These are phyloP conservation scores for Origma solitaria DNA, from an alignment of 2,113 vertebrate species.

Conservation along the genomic window DNA sequence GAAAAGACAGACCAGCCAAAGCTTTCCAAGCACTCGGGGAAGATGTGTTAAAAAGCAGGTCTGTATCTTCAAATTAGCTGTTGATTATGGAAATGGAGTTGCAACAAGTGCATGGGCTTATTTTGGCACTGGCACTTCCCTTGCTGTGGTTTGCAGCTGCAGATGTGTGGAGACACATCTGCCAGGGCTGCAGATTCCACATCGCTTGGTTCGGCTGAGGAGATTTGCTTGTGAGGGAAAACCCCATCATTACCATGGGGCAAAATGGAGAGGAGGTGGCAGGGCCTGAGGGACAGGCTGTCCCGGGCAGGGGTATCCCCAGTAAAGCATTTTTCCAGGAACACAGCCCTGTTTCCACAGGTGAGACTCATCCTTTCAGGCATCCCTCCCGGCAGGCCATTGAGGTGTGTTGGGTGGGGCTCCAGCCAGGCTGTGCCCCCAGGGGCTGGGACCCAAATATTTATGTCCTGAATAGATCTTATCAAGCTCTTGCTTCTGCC, in stretches of 20 bases:
- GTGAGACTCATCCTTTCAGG: not conserved
- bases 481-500: not conserved
- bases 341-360: not conserved
- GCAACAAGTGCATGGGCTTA: not conserved
- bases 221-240: not conserved
- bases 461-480: not conserved
- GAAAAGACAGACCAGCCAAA: not conserved
- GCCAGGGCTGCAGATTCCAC: not conserved
- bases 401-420: not conserved
- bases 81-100: not conserved
- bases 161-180: accelerated
- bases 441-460: not conserved
- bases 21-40: not conserved
- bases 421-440: not conserved
- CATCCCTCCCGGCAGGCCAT: not conserved
- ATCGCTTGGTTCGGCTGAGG: not conserved
- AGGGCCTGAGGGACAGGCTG: not conserved
- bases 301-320: not conserved
- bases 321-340: not conserved
- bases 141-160: not conserved
- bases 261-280: not conserved
- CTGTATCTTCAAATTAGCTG: not conserved
- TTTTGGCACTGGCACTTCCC: accelerated
- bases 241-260: accelerated
- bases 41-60: not conserved